Base-by-base conservation (phyloP, 2,113 vertebrate species). In the Anser brachyrhynchus region DNA sequence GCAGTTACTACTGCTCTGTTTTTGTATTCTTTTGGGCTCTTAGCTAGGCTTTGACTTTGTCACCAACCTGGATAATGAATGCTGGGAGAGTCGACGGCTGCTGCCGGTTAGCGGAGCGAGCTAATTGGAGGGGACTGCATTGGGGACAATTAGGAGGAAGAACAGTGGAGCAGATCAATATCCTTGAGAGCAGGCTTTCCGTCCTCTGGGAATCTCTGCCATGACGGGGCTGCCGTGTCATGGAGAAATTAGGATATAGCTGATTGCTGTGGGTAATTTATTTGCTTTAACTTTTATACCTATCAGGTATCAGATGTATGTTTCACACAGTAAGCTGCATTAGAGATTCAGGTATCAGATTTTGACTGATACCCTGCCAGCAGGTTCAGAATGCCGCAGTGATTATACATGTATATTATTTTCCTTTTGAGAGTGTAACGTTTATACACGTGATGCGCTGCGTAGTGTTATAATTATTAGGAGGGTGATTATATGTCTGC, bases 141-240 rank as follows among this genome's bases (percentile, higher is more conserved):
- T 96, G 97, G 97, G 96, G 98, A 98, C 98, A 98, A 97, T 98
- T 97, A 98, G 97, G 97, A 97, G 96, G 95, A 96, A 95, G 97
- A 94, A 94, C 74, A 97, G 91, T 44, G 39, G 90, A 96, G 94
- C 97, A 95, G 98, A 98, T 98, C 98, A 95, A 86, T 98, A 87
- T 94, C 93, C 93, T 31, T 13, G 88, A 86, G 96, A 90, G 94
- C 93, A 90, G 82, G 73, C 69, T 49, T 41, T 67, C 82, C 81
- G 44, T 97, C 92, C 95, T 93, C 15, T 22, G 96, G 97, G 96
- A 96, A 86, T 46, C 83, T 49, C 69, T 81, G 97, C 92, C 83
- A 28, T 89, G 93, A 80, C 95, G 71, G 61, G 85, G 83, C 93
- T 98, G 96, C 96, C 91, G 85, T 35, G 83, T 81, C 84, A n/a